Conservation (phyloP, 2,888 invertebrate genomes). For the Thereva unica region DNA sequence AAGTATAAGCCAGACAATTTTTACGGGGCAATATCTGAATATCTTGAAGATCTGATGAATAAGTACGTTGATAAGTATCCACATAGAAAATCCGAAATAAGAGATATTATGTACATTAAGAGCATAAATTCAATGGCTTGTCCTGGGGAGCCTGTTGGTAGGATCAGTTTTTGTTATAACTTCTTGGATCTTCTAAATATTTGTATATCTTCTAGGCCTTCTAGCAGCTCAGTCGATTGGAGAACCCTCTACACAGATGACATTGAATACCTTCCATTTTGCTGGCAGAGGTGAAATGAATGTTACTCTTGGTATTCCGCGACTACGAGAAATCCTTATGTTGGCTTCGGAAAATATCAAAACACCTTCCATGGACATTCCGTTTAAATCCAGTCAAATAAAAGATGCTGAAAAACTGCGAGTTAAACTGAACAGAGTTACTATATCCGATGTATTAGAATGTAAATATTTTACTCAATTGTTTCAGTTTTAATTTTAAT, state of each 20-base stretch:
- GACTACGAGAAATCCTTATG: constrained; percentile 96
- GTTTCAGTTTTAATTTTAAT: not conserved
- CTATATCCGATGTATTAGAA: constrained; percentile 77
- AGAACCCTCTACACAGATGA: constrained; percentile 99
- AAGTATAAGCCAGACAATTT: constrained; percentile 72
- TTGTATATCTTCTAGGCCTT: constrained; percentile 62
- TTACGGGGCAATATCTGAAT: constrained; percentile 85
- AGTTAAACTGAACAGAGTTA: constrained; percentile 75
- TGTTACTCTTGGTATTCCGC: constrained; percentile 98
- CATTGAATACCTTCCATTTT: constrained; percentile 99
- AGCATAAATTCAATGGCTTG: constrained; percentile 75
- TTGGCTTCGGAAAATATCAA: constrained; percentile 89
- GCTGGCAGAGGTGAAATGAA: constrained; percentile 99
- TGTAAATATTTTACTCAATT: constrained; percentile 50
- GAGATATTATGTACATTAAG: constrained; percentile 75
- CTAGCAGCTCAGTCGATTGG: constrained; percentile 98
- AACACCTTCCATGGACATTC: constrained; percentile 96
- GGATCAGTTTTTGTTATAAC: not conserved
- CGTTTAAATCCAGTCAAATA: constrained; percentile 66
- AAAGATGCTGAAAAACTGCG: constrained; percentile 70
- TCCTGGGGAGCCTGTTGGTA: constrained; percentile 90
- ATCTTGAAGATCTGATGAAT: constrained; percentile 69
- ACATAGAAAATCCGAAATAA: constrained; percentile 60
- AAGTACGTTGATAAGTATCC: constrained; percentile 62
- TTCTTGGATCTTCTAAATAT: no score